Conservation (phyloP, 2,888 invertebrate genomes). For the Epirrita christyi region DNA sequence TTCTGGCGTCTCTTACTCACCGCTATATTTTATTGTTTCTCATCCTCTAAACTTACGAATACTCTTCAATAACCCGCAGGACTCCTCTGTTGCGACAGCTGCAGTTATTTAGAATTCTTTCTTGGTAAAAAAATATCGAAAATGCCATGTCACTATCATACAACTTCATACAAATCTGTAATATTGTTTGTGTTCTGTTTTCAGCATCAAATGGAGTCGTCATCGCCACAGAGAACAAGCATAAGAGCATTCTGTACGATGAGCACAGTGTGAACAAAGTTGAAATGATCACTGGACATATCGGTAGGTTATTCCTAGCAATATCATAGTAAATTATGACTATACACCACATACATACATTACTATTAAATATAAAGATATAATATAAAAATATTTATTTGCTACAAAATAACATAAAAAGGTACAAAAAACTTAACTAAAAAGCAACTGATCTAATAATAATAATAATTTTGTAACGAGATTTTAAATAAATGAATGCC, state of each 20-base stretch:
- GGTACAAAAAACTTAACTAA: too few species aligned
- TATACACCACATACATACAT: too few species aligned
- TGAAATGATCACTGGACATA: constrained; percentile 96
- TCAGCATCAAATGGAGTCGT: constrained; percentile 99
- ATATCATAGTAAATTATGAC: too few species aligned
- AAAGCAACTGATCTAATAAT: too few species aligned
- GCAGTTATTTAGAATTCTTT: neutral
- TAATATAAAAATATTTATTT: too few species aligned
- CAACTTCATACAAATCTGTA: neutral
- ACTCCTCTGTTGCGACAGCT: neutral
- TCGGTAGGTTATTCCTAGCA: constrained; percentile 64
- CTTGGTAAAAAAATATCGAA: neutral
- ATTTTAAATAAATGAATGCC: too few species aligned
- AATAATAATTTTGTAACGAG: too few species aligned
- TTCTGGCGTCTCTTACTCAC: constrained; percentile 32
- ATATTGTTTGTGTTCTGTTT: constrained; percentile 32
- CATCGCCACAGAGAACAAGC: constrained; percentile 99
- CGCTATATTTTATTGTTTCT: neutral
- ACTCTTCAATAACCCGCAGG: neutral
- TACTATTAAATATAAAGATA: too few species aligned
- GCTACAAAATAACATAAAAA: too few species aligned
- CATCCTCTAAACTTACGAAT: neutral
- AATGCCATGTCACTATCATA: constrained; percentile 13
- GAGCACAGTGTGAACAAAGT: constrained; percentile 98
- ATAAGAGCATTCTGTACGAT: constrained; percentile 98